A percentile compares a stretch with the other conserved stretches of the same genome.
Evolutionary conservation across 2,113 vertebrate genomes (phyloP).

Genomic region (Zosterops hypoxanthus): DNA sequence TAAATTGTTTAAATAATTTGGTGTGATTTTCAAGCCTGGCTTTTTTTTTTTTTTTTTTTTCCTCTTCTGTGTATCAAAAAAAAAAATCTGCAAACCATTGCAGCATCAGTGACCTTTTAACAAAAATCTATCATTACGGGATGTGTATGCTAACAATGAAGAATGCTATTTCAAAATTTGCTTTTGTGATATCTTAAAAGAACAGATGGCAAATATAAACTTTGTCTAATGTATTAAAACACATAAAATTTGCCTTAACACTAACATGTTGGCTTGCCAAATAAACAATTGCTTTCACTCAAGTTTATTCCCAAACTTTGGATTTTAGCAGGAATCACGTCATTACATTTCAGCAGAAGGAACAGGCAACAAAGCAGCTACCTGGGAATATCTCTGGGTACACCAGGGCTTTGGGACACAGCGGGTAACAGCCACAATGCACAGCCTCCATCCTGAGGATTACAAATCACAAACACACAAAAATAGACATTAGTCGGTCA

Average conservation of each 20-base stretch:
- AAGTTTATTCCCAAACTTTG: slow-evolving; percentile 78
- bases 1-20: slow-evolving; percentile 82
- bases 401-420: slow-evolving; percentile 91
- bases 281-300: slow-evolving; percentile 84
- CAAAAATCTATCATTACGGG: slow-evolving; percentile 75
- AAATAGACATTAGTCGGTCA: slow-evolving; percentile 1
- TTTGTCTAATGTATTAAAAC: slow-evolving; percentile 86
- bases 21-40: slow-evolving; percentile 67
- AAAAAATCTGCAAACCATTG: slow-evolving; percentile 73
- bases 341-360: slow-evolving; percentile 1
- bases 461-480: slow-evolving; percentile 31
- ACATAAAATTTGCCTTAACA: slow-evolving; percentile 84
- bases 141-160: slow-evolving; percentile 85
- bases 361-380: slow-evolving; percentile 58
- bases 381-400: slow-evolving; percentile 97
- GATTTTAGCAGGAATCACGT: slow-evolving; percentile 47
- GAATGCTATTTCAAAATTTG: slow-evolving; percentile 86
- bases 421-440: slow-evolving; percentile 90
- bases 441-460: slow-evolving; percentile 90
- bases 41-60: background rate
- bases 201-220: slow-evolving; percentile 89
- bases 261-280: slow-evolving; percentile 85
- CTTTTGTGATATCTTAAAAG: slow-evolving; percentile 87
- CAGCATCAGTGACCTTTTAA: slow-evolving; percentile 74
- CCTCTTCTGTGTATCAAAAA: slow-evolving; percentile 23